phyloP scores from a whole-genome alignment of 2,113 vertebrate species.

The Callorhinus ursinus region DNA sequence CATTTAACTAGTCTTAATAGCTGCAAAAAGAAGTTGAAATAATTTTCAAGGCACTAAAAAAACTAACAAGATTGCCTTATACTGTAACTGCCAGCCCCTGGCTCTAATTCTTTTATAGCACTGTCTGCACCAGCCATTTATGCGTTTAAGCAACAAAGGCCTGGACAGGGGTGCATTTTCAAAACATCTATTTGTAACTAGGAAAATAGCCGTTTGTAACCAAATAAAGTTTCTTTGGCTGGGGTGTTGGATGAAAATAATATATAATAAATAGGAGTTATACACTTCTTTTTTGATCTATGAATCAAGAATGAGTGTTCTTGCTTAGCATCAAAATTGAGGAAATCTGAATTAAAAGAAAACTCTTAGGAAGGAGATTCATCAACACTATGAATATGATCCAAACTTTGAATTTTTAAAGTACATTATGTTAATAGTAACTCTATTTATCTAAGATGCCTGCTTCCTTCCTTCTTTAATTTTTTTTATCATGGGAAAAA shows the following conservation, averaged over 20 bases:
- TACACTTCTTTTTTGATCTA: slow-evolving; percentile 49
- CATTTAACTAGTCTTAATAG: slow-evolving; percentile 63
- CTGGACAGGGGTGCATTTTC: background rate
- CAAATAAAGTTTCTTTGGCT: slow-evolving; percentile 51
- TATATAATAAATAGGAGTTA: slow-evolving; percentile 65
- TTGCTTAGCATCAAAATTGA: background rate
- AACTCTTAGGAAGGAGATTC: background rate
- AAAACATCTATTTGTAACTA: slow-evolving; percentile 51
- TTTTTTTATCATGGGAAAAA: background rate
- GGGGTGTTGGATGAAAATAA: slow-evolving; percentile 37
- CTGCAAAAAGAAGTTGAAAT: slow-evolving; percentile 54
- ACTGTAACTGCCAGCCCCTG: slow-evolving; percentile 48
- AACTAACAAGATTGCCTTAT: background rate
- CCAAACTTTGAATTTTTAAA: slow-evolving; percentile 23
- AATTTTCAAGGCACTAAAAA: slow-evolving; percentile 23
- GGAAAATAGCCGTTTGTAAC: slow-evolving; percentile 44
- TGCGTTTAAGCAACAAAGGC: background rate
- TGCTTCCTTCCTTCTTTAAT: background rate
- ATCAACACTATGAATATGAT: background rate
- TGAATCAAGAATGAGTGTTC: slow-evolving; percentile 38
- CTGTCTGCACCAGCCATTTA: slow-evolving; percentile 31
- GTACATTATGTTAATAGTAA: background rate
- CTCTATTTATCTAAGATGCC: background rate
- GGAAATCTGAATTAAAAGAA: background rate
- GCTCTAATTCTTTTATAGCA: slow-evolving; percentile 48